These are phyloP conservation scores for Rhagonycha lutea DNA, from an alignment of 2,888 invertebrate genomes.

Conservation along the genomic window DNA sequence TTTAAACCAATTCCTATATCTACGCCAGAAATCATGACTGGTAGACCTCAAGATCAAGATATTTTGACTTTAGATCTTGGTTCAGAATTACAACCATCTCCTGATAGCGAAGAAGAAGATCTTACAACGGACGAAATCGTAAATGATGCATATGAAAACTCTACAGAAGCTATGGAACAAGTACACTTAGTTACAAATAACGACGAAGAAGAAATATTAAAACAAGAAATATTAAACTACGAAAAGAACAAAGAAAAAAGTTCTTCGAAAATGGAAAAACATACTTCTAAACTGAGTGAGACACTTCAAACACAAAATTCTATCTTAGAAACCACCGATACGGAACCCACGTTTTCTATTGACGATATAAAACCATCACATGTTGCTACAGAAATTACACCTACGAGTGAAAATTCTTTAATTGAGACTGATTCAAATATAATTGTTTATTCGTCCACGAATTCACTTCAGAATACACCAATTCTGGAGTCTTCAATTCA, in stretches of 20 bases:
- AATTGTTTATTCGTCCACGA: not conserved
- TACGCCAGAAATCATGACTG: conserved; percentile 50
- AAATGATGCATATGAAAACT: conserved; percentile 39
- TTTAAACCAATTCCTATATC: conserved; percentile 63
- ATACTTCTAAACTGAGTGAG: conserved; percentile 35
- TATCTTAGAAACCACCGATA: conserved; percentile 29
- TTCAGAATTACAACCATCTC: conserved; percentile 42
- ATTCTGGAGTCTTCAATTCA: conserved; percentile 54
- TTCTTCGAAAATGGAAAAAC: conserved; percentile 48
- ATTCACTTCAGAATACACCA: conserved; percentile 43
- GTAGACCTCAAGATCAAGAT: conserved; percentile 49
- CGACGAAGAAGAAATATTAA: conserved; percentile 14
- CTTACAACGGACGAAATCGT: conserved; percentile 32
- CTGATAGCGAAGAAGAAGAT: conserved; percentile 35
- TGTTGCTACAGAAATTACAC: conserved; percentile 7
- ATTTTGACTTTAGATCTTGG: conserved; percentile 51
- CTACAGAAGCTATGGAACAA: conserved; percentile 28
- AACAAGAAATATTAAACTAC: conserved; percentile 44
- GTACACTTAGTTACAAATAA: conserved; percentile 38
- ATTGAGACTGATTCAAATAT: conserved; percentile 7
- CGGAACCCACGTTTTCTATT: not conserved
- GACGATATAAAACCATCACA: conserved; percentile 13
- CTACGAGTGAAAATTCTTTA: conserved; percentile 5
- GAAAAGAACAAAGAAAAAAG: conserved; percentile 53
- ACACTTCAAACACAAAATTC: conserved; percentile 48